Base-by-base conservation (phyloP, 2,797 vertebrate genomes). In the Anabas testudineus region DNA sequence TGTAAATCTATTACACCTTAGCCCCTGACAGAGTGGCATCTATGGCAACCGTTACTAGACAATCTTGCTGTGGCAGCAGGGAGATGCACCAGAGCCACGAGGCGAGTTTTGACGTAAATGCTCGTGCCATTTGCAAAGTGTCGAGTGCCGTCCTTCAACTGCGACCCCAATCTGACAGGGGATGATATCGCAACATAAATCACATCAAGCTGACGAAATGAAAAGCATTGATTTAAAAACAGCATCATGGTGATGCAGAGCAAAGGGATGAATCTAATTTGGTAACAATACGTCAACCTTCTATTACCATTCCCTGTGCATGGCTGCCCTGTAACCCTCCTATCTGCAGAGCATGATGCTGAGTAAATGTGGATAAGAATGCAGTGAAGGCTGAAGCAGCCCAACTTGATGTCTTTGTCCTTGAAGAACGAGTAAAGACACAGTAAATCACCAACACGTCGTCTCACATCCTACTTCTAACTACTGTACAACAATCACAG, bases 21-120 rank as follows among this genome's bases (percentile, higher is more conserved):
- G 81, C 66, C 73, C 74, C 71, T 67, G 83, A 85, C 83, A 79
- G 81, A 59, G 79, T 63, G 58, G 87, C 83, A 80, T 85, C 91
- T 91, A 92, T 92, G 86, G 91, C 46, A 92, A 92, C 90, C 9
- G 86, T 89, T 87, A 85, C 89, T 39, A 87, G 91, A 93, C 88
- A 75, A 81, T 78, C 80, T 76, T 1, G 39, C 69, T 32, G 65
- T 51, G 74, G 53, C 22, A 6, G 75, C 43, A 12, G n/a, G 26
- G 54, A 64, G 66, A 65, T 34, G 70, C 66, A 43, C 54, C 10
- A 63, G 30, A 70, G 64, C 51, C 65, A 61, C 1, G 54, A 2
- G 65, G 45, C 18, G 63, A 14, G 2, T 74, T 81, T 71, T 84
- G 76, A 87, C 6, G 30, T 68, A 74, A 77, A 76, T 32, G 46